Evolutionary conservation across 2,888 invertebrate species (phyloP), one percentile per base, ranked within the genome.

Genomic region (Crematogaster levior): DNA sequence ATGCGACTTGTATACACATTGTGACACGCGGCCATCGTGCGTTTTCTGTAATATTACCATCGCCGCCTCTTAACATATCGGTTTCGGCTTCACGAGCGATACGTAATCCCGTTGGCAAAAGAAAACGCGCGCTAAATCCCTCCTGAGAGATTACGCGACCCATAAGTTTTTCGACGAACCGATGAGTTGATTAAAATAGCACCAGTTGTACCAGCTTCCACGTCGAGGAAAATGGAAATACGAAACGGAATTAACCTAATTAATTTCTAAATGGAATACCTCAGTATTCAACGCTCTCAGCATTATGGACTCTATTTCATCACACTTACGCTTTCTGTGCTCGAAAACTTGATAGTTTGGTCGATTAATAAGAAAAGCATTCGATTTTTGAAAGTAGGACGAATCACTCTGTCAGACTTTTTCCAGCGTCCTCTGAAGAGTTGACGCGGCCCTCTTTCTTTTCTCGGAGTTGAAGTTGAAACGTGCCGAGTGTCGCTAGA

Each of bases 401-500:
- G 12, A 75, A 12, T 70, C 40, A 21, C n/a, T 60, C n/a, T 9
- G 58, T 2, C n/a, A 21, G 58, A 73, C 72, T 46, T 72, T 79
- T 46, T 72, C 10, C 34, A 21, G 43, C 21, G 40, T 68, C 1
- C 51, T 15, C 53, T 15, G 21, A 48, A 48, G 46, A 79, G 27
- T 60, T 60, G 74, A 7, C 18, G 37, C 48, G 37, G 15, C 72
- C 63, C 65, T 72, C 83, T 43, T 75, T 87, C 43, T 70, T 68
- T 15, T 75, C 70, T 10, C 7, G 40, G 43, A 68, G 53, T 61
- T 43, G 53, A 43, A 68, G 53, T 61, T 43, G 53, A 73, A 80
- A 88, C 87, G 90, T 90, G 90, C 86, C 88, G 82, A 89, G 85
- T 83, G 85, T 85, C 77, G 48, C 53, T 48, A 84, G 90, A 89